phyloP scores from a whole-genome alignment of 2,888 invertebrate species.

The Volucella inflata region DNA sequence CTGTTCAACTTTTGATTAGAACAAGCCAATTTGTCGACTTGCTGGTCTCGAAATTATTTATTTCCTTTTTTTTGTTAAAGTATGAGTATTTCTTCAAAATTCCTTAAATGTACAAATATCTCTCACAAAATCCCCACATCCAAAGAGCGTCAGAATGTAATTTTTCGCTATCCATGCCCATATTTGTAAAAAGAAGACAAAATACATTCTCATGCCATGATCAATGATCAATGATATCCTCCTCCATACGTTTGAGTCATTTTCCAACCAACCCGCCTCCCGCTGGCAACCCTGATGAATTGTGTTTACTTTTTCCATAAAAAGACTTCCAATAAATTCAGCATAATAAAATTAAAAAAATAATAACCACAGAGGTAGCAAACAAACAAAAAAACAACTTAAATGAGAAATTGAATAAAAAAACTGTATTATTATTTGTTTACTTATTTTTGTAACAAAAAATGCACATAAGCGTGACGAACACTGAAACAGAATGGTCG shows the following conservation, averaged over 20 bases:
- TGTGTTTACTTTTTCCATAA: constrained; percentile 40
- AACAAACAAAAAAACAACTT: constrained; percentile 16
- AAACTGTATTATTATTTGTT: not conserved
- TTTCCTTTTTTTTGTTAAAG: too few species aligned
- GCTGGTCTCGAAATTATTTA: too few species aligned
- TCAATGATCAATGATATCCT: not conserved
- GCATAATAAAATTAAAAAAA: constrained; percentile 21
- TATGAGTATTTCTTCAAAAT: too few species aligned
- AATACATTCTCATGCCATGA: too few species aligned
- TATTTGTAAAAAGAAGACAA: too few species aligned
- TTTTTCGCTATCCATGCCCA: too few species aligned
- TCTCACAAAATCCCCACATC: too few species aligned
- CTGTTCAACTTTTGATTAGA: too few species aligned
- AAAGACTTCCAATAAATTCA: constrained; percentile 42
- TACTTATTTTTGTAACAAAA: not conserved
- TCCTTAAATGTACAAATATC: too few species aligned
- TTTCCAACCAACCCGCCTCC: constrained; percentile 36
- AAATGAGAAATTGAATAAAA: constrained; percentile 22
- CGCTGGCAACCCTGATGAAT: constrained; percentile 18
- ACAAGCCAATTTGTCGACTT: too few species aligned
- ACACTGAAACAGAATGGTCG: constrained; percentile 79
- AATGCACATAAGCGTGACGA: constrained; percentile 40
- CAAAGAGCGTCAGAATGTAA: too few species aligned
- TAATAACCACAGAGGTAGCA: constrained; percentile 21
- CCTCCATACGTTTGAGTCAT: constrained; percentile 42